phyloP scores from a whole-genome alignment of 2,888 invertebrate genomes.

The Oscheius onirici region DNA sequence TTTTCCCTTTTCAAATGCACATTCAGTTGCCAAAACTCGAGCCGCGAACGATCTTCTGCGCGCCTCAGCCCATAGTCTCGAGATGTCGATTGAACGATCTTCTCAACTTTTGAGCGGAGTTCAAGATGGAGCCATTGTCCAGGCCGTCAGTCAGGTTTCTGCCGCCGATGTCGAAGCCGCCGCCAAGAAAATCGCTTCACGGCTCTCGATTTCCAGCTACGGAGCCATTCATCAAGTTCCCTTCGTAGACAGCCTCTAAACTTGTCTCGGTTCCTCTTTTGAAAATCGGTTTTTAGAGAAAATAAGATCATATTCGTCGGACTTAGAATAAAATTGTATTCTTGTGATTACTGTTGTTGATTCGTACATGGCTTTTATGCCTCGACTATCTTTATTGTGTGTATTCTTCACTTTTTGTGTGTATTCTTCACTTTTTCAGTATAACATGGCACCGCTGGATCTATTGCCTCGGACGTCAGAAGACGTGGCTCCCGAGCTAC shows the following conservation, averaged over 20 bases:
- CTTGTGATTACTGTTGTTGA: no score
- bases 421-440: neutral
- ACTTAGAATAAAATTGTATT: neutral
- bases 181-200: slow-evolving; percentile 43
- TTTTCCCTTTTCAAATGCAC: neutral
- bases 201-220: slow-evolving; percentile 52
- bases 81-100: slow-evolving; percentile 42
- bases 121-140: slow-evolving; percentile 40
- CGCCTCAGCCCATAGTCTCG: slow-evolving; percentile 40
- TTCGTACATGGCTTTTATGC: no score
- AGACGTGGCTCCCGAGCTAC: neutral
- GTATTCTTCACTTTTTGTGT: neutral
- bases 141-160: slow-evolving; percentile 42
- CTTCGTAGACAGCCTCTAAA: slow-evolving; percentile 48
- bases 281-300: no score
- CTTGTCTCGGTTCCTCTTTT: neutral
- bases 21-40: slow-evolving; percentile 45
- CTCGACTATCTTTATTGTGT: no score
- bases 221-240: slow-evolving; percentile 52
- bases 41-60: slow-evolving; percentile 45
- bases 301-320: no score
- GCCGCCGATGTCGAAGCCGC: slow-evolving; percentile 49
- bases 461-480: neutral
- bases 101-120: slow-evolving; percentile 40
- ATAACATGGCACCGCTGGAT: neutral